These are phyloP conservation scores for Avahi laniger DNA, from an alignment of 2,797 vertebrate species.

Conservation along the genomic window DNA sequence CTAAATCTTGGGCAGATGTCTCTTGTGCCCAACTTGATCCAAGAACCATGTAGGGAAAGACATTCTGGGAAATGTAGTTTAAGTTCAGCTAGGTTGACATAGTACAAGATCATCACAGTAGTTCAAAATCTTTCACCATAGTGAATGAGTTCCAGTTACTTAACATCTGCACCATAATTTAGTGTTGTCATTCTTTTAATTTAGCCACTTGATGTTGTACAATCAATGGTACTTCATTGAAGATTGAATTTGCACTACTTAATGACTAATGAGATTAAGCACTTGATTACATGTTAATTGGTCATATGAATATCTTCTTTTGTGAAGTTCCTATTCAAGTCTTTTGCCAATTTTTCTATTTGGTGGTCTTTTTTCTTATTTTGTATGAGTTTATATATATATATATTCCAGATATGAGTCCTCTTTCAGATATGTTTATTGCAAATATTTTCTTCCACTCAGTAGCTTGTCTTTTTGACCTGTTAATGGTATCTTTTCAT, in stretches of 20 bases:
- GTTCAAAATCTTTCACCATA: not conserved
- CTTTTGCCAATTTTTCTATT: not conserved
- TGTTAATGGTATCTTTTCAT: not conserved
- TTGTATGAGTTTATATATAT: not conserved
- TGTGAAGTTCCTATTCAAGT: not conserved
- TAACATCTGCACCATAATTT: not conserved
- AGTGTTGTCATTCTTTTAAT: not conserved
- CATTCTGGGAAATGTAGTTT: not conserved
- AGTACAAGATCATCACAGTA: not conserved
- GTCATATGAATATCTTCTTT: not conserved
- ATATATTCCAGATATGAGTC: not conserved
- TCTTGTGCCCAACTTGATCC: not conserved
- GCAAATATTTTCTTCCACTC: not conserved
- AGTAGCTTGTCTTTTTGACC: not conserved
- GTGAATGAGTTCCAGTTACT: not conserved
- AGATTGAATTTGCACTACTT: not conserved
- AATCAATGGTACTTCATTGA: not conserved
- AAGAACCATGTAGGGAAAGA: not conserved
- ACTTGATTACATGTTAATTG: not conserved
- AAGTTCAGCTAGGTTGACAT: not conserved
- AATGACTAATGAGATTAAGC: not conserved
- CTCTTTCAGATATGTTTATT: not conserved
- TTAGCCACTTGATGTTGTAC: not conserved
- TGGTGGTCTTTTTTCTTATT: not conserved
- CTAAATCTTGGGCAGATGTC: not conserved